phyloP scores from a whole-genome alignment of 1,140 invertebrate species.

The Trichonephila clavipes region DNA sequence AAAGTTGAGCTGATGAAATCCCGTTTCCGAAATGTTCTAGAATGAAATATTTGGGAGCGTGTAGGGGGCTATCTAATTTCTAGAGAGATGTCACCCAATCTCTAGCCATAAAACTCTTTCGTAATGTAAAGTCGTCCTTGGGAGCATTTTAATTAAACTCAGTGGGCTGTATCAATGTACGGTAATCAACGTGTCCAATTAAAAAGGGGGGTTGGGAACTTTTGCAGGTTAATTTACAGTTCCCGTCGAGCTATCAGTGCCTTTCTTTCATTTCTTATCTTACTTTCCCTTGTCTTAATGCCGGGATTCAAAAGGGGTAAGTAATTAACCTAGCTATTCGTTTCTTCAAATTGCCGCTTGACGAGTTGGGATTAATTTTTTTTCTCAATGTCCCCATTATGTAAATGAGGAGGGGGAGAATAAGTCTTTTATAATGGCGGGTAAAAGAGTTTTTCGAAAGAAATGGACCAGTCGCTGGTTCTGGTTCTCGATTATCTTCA shows the following conservation, averaged over 20 bases:
- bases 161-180: slow-evolving; percentile 64
- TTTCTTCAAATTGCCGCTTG: slow-evolving; percentile 68
- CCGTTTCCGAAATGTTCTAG: not conserved
- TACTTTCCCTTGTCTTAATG: slow-evolving; percentile 65
- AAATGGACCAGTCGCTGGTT: slow-evolving; percentile 55
- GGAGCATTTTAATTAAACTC: slow-evolving; percentile 72
- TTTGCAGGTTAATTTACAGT: slow-evolving; percentile 75
- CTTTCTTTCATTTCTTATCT: slow-evolving; percentile 62
- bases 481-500: slow-evolving; percentile 45
- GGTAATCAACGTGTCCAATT: slow-evolving; percentile 68
- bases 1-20: slow-evolving; percentile 6
- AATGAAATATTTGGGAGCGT: slow-evolving; percentile 26
- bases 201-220: slow-evolving; percentile 57
- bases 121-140: slow-evolving; percentile 59
- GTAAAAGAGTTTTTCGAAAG: slow-evolving; percentile 54
- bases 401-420: slow-evolving; percentile 51
- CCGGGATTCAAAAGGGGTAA: slow-evolving; percentile 48
- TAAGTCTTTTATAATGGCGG: slow-evolving; percentile 60
- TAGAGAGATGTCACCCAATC: slow-evolving; percentile 46
- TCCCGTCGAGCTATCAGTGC: slow-evolving; percentile 29
- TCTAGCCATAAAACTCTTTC: slow-evolving; percentile 61
- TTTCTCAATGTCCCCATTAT: slow-evolving; percentile 44
- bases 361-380: slow-evolving; percentile 6
- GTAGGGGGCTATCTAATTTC: not conserved
- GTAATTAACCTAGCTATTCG: slow-evolving; percentile 71